These are phyloP conservation scores for Schlechtendalia chinensis DNA, from an alignment of 1,140 invertebrate species.

Conservation along the genomic window DNA sequence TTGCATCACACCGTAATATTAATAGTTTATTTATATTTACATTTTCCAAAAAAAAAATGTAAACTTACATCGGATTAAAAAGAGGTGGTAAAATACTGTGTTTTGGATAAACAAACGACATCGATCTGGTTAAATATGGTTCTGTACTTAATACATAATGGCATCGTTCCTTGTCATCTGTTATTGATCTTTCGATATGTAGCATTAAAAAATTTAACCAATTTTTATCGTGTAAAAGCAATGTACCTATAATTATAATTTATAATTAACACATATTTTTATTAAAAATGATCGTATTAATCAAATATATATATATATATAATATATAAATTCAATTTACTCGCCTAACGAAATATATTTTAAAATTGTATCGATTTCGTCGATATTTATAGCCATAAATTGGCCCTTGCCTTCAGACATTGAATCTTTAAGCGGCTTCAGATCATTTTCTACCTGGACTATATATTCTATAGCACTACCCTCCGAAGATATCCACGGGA, in stretches of 20 bases:
- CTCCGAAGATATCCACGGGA: conserved; percentile 67
- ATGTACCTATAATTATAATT: conserved; percentile 34
- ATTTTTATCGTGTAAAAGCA: conserved; percentile 66
- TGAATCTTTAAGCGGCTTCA: conserved; percentile 52
- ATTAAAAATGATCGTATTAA: no score
- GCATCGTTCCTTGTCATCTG: conserved; percentile 65
- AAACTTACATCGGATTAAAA: conserved; percentile 69
- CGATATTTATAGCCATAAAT: conserved; percentile 50
- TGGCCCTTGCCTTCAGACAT: conserved; percentile 53
- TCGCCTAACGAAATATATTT: conserved; percentile 21
- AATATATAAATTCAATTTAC: no score
- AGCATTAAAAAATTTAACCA: conserved; percentile 68
- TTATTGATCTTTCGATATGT: conserved; percentile 60
- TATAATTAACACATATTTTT: background rate
- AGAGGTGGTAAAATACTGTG: conserved; percentile 61
- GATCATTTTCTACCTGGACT: conserved; percentile 60
- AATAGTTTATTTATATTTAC: no score
- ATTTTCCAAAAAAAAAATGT: background rate
- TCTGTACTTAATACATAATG: conserved; percentile 70
- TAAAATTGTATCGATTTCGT: conserved; percentile 26
- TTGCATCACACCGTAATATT: no score
- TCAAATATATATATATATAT: no score
- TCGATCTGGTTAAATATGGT: conserved; percentile 63
- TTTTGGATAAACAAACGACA: conserved; percentile 69
- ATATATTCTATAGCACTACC: conserved; percentile 68